A percentile compares a stretch with the other conserved stretches of the same genome.
Conservation (phyloP, 1,140 invertebrate species). For the Bombus pyrosoma region DNA sequence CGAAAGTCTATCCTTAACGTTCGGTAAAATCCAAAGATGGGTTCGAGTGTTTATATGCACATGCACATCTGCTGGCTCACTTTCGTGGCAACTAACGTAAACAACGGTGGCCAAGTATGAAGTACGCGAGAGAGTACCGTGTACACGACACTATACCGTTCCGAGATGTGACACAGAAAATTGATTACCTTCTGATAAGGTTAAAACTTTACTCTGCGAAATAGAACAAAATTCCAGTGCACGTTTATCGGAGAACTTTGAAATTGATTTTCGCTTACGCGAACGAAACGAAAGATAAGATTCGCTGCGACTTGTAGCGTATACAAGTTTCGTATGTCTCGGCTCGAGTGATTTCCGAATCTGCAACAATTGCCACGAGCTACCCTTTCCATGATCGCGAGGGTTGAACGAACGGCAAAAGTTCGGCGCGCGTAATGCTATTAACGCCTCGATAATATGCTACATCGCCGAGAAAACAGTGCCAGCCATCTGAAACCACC, state of each 20-base stretch:
- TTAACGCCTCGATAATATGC: conserved; percentile 60
- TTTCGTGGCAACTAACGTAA: conserved; percentile 52
- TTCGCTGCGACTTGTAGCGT: too few relatives aligned
- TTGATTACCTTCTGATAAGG: not conserved
- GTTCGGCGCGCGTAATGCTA: conserved; percentile 52
- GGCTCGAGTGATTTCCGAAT: not conserved
- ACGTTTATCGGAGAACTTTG: not conserved
- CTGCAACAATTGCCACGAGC: conserved; percentile 13
- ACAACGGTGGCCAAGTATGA: conserved; percentile 28
- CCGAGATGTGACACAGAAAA: not conserved
- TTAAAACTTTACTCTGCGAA: not conserved
- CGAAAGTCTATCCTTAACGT: conserved; percentile 11
- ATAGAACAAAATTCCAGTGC: not conserved
- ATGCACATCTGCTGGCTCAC: conserved; percentile 51
- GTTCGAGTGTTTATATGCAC: conserved; percentile 46
- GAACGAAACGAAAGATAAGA: not conserved
- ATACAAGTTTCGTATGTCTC: not conserved
- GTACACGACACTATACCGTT: not conserved
- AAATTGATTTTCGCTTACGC: not conserved
- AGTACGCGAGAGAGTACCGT: not conserved
- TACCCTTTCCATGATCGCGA: conserved; percentile 14
- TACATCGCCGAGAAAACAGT: conserved; percentile 57
- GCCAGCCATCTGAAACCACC: conserved; percentile 55
- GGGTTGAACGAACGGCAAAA: conserved; percentile 61
- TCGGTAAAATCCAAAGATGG: conserved; percentile 11